phyloP scores from a whole-genome alignment of 2,113 vertebrate genomes.

The Sapajus apella region DNA sequence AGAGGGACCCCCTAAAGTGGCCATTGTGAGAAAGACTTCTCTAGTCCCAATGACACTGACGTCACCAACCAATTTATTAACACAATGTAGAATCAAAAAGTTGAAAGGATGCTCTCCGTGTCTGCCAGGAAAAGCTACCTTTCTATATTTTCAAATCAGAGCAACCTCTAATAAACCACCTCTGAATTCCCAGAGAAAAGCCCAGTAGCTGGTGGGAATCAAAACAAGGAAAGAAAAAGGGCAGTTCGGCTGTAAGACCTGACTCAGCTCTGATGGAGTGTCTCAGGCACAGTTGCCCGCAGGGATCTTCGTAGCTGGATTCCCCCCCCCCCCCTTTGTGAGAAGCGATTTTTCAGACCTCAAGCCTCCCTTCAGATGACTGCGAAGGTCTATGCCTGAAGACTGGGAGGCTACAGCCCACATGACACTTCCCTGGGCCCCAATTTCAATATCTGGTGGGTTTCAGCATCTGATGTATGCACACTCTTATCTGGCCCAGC shows the following conservation, averaged over 20 bases:
- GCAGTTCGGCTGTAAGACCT: background rate
- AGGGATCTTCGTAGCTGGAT: background rate
- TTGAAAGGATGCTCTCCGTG: background rate
- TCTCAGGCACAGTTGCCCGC: background rate
- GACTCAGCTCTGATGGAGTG: background rate
- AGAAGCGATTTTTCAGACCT: background rate
- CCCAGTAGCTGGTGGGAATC: background rate
- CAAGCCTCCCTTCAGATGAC: background rate
- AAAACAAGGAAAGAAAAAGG: background rate
- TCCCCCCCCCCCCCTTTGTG: too few species aligned
- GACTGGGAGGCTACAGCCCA: background rate
- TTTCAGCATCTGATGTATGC: background rate
- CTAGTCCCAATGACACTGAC: background rate
- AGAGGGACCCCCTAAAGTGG: background rate
- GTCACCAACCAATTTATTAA: background rate
- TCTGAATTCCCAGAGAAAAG: background rate
- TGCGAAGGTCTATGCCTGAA: background rate
- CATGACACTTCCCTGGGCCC: background rate
- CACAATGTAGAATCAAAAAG: background rate
- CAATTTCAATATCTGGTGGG: background rate
- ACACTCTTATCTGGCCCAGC: background rate
- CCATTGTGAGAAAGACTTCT: background rate
- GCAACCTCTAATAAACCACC: background rate
- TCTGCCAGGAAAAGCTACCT: background rate
- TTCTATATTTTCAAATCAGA: fast-evolving